phyloP scores from a whole-genome alignment of 2,797 vertebrate species.

The Eupleurogrammus muticus region DNA sequence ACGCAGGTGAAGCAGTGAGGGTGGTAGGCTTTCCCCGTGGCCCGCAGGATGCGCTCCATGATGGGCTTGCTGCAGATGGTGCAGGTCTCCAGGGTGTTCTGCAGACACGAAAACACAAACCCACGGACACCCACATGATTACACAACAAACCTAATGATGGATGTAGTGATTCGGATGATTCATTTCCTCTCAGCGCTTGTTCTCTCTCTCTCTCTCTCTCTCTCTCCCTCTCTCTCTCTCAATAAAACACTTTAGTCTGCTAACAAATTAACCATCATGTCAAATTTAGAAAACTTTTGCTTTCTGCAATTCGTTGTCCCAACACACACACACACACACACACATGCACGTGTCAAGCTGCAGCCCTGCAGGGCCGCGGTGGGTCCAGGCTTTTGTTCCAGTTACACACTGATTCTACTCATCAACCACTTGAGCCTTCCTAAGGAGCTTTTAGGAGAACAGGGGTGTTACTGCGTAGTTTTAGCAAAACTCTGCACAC shows the following conservation, averaged over 20 bases:
- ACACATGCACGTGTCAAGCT: no score
- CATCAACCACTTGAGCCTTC: no score
- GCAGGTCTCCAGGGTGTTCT: slow-evolving; percentile 98
- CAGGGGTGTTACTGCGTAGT: no score
- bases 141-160: slow-evolving; percentile 47
- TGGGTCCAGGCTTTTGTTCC: no score
- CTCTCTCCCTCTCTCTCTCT: no score
- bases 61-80: slow-evolving; percentile 95
- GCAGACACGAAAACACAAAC: slow-evolving; percentile 64
- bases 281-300: slow-evolving; percentile 15
- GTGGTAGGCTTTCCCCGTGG: slow-evolving; percentile 97
- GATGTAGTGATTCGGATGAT: slow-evolving; percentile 32
- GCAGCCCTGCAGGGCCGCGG: no score
- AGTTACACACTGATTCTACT: no score
- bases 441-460: no score
- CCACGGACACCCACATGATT: slow-evolving; percentile 46
- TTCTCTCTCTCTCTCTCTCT: not conserved
- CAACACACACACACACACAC: no score
- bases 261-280: slow-evolving; percentile 6
- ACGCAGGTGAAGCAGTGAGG: slow-evolving; percentile 99
- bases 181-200: slow-evolving; percentile 34
- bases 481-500: no score
- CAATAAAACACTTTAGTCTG: slow-evolving; percentile 10
- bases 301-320: no score
- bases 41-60: slow-evolving; percentile 97